These are phyloP conservation scores for Tortricodes alternella DNA, from an alignment of 2,888 invertebrate genomes.

Conservation along the genomic window DNA sequence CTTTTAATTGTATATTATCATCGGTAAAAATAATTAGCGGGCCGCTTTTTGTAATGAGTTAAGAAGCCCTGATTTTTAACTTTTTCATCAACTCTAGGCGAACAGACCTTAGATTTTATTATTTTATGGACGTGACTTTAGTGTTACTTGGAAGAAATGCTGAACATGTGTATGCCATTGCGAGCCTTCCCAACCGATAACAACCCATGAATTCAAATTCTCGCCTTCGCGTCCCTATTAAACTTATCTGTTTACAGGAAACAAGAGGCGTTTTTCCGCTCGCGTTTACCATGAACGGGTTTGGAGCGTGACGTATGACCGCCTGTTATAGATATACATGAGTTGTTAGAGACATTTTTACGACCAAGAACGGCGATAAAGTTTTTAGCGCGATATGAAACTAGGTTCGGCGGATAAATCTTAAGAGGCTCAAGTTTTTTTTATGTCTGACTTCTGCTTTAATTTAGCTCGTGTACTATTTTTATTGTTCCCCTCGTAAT, in stretches of 20 bases:
- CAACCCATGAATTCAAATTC: conserved; percentile 24
- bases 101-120: too few relatives aligned
- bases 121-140: too few relatives aligned
- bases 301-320: neutral
- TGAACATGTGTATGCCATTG: neutral
- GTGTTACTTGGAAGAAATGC: too few relatives aligned
- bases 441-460: conserved; percentile 10
- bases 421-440: conserved; percentile 31
- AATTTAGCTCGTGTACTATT: conserved; percentile 10
- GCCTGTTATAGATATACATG: neutral
- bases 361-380: conserved; percentile 37
- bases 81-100: too few relatives aligned
- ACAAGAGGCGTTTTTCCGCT: conserved; percentile 8
- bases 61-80: too few relatives aligned
- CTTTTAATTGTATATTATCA: too few relatives aligned
- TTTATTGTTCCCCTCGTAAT: conserved; percentile 13
- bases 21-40: too few relatives aligned
- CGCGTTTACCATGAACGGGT: neutral
- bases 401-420: conserved; percentile 39
- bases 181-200: neutral
- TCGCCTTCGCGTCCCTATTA: neutral
- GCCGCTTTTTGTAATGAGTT: too few relatives aligned
- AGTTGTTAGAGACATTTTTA: conserved; percentile 26
- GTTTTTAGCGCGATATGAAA: conserved; percentile 37
- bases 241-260: conserved; percentile 20